Base-by-base conservation (phyloP, 1,140 invertebrate species). In the Calosoma granatense region DNA sequence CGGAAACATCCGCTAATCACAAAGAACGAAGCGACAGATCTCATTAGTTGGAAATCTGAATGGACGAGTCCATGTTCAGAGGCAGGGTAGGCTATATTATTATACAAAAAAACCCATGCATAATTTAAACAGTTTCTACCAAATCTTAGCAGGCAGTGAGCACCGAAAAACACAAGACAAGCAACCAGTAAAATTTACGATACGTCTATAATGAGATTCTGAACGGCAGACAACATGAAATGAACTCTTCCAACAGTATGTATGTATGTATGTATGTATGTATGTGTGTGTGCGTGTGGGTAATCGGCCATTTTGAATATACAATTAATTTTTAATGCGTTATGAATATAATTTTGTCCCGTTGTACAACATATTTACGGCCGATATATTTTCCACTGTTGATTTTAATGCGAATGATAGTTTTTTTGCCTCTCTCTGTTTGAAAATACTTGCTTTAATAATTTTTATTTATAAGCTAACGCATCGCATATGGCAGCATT, bases 301-400 rank as follows among this genome's bases (percentile, higher is more conserved):
- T 47, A 47, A 47, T 47, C 41, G 41, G 41, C 41, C 41, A 47
- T 47, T 47, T 47, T 47, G 41, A 47, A 47, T 47, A 11, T 47
- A 47, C 41, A 47, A 47, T 47, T 47, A 47, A 47, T 47, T 47
- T 47, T 47, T 47, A 47, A 47, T 47, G 41, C 41, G 41, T 47
- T 47, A 47, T 47, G 41, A 47, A 47, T 47, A 47, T 47, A 47
- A 47, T 47, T 47, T 47, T 17, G 15, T 47, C 6, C 41, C 41
- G 17, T n/a, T n/a, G n/a, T 47, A 17, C 17, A 47, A 47, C 41
- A 47, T 47, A 47, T 47, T 47, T 47, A 47, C 17, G 41, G 41
- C 17, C 41, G 41, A 47, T 47, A 47, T 47, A 12, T 47, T n/a
- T n/a, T n/a, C n/a, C 17, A 11, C 9, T 47, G 41, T 47, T 47